Conservation (phyloP, 2,797 vertebrate genomes). For the Synanceia verrucosa region DNA sequence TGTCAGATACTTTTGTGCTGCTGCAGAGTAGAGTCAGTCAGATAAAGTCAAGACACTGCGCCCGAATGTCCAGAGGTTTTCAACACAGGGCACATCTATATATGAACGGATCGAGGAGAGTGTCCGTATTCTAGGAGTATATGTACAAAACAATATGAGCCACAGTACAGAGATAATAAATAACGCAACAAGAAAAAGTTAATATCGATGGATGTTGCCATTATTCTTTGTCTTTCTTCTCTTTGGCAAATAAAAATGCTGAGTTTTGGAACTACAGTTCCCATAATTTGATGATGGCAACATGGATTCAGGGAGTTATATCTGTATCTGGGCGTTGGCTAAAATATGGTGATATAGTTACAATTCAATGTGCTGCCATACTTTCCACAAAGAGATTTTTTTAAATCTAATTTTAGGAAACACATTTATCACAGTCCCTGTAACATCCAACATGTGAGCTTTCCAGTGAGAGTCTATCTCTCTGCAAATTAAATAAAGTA, state of each 20-base stretch:
- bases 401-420: neutral
- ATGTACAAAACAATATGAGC: neutral
- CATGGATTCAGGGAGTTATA: neutral
- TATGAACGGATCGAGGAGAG: constrained; percentile 4
- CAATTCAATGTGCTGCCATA: neutral
- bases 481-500: neutral
- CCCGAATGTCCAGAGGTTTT: constrained; percentile 22
- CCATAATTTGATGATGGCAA: neutral
- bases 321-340: neutral
- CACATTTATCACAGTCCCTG: neutral
- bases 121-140: neutral
- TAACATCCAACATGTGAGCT: neutral
- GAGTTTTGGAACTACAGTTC: neutral
- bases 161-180: neutral
- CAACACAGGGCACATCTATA: constrained; percentile 1
- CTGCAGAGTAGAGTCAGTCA: too few relatives aligned
- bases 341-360: neutral
- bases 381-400: neutral
- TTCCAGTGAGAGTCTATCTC: neutral
- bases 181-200: neutral
- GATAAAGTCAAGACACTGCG: neutral
- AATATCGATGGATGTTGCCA: neutral
- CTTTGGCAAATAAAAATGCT: neutral
- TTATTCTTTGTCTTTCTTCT: neutral
- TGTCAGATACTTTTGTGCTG: neutral